phyloP scores from a whole-genome alignment of 2,797 vertebrate species.

The Artibeus jamaicensis region DNA sequence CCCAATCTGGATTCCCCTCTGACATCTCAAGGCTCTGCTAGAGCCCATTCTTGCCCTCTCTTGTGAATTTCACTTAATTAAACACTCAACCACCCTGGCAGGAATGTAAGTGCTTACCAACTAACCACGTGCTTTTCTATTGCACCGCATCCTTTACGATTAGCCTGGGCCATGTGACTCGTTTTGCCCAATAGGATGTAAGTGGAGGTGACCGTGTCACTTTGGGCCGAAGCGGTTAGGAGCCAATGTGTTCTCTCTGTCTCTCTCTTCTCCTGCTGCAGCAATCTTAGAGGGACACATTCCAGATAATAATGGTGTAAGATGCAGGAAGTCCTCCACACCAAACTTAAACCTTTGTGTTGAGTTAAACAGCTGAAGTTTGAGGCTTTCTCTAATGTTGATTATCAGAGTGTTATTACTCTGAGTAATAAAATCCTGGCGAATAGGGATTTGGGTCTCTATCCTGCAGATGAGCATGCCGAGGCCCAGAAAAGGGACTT shows the following conservation, averaged over 20 bases:
- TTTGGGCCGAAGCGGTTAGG: not conserved
- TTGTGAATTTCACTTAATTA: not conserved
- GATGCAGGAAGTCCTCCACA: not conserved
- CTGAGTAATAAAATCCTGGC: not conserved
- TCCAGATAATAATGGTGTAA: not conserved
- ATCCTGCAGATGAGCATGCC: not conserved
- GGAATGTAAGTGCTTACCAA: not conserved
- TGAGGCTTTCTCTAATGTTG: not conserved
- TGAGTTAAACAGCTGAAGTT: not conserved
- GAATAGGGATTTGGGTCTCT: not conserved
- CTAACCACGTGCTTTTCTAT: accelerated
- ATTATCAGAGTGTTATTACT: not conserved
- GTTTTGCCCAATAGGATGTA: not conserved
- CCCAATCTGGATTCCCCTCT: not conserved
- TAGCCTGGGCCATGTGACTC: not conserved
- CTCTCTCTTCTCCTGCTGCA: not conserved
- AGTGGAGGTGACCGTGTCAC: not conserved
- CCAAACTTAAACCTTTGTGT: not conserved
- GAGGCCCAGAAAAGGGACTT: not conserved
- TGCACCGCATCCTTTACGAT: not conserved
- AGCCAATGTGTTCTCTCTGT: not conserved
- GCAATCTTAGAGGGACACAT: not conserved
- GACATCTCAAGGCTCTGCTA: not conserved
- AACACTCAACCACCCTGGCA: not conserved
- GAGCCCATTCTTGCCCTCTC: not conserved